Conservation (phyloP, 2,113 vertebrate genomes). For the Anguilla rostrata region DNA sequence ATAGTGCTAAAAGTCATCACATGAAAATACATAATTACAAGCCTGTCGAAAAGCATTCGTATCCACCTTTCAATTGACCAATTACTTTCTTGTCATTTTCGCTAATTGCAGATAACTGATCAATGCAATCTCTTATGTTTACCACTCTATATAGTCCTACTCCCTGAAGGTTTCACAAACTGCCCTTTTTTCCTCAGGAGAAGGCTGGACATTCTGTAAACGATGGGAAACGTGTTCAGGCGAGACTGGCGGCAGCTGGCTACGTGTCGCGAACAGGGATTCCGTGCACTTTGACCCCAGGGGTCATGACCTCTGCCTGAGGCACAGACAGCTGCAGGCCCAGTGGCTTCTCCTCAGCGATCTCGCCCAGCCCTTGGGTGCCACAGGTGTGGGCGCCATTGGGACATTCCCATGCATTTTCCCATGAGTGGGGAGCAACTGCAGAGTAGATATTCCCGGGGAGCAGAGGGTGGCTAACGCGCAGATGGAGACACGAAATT, state of each 20-base stretch:
- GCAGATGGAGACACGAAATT: not conserved
- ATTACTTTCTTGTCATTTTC: not conserved
- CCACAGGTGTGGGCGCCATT: not conserved
- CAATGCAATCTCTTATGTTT: not conserved
- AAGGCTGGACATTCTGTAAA: too few relatives aligned
- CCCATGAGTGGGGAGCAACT: not conserved
- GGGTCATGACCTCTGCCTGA: not conserved
- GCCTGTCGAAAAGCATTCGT: too few relatives aligned
- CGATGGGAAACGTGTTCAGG: not conserved
- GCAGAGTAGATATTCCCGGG: not conserved
- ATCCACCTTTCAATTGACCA: too few relatives aligned
- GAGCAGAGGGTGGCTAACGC: not conserved
- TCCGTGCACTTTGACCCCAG: not conserved
- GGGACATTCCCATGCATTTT: not conserved
- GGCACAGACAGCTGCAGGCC: not conserved
- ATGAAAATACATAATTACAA: not conserved
- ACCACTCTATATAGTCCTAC: not conserved
- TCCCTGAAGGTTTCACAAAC: not conserved
- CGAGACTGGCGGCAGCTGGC: not conserved
- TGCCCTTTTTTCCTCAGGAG: too few relatives aligned
- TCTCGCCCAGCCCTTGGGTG: not conserved
- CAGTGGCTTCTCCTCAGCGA: not conserved
- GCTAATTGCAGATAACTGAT: not conserved
- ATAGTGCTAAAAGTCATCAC: not conserved
- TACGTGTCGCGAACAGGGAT: not conserved